phyloP scores from a whole-genome alignment of 2,113 vertebrate species.

The Microtus oregoni region DNA sequence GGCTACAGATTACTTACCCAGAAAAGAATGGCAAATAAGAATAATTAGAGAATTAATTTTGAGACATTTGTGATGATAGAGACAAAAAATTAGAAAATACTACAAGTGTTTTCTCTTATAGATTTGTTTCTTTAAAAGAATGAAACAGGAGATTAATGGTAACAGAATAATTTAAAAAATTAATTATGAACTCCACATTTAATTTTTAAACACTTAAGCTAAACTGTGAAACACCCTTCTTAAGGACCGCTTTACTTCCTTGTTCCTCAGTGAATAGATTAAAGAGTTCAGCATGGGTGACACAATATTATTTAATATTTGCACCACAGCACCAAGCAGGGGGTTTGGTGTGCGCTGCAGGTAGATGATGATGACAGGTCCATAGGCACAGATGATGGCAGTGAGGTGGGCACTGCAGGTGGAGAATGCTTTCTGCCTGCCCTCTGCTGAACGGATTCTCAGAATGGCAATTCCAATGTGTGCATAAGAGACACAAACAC shows the following conservation, averaged over 20 bases:
- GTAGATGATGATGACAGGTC: constrained; percentile 37
- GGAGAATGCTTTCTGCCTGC: constrained; percentile 75
- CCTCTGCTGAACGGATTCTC: constrained; percentile 54
- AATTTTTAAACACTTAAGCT: not conserved
- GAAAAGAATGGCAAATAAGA: not conserved
- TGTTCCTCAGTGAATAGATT: constrained; percentile 70
- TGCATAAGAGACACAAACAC: constrained; percentile 71
- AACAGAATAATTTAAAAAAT: not conserved
- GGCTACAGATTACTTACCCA: not conserved
- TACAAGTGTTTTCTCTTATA: not conserved
- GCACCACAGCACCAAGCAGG: constrained; percentile 32
- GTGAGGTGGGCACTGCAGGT: constrained; percentile 78
- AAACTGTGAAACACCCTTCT: constrained; percentile 29
- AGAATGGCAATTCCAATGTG: constrained; percentile 60
- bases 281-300: constrained; percentile 63
- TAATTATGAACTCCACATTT: not conserved
- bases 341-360: constrained; percentile 36
- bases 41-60: not conserved
- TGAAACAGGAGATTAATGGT: not conserved
- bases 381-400: constrained; percentile 64
- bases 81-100: not conserved
- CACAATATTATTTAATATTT: constrained; percentile 24
- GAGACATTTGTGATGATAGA: too few species aligned
- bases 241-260: constrained; percentile 67
- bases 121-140: not conserved